Percentiles rank a stretch among this genome's conserved stretches.
Conservation (phyloP, 2,888 invertebrate species). For the Lithophane ornitopus region DNA sequence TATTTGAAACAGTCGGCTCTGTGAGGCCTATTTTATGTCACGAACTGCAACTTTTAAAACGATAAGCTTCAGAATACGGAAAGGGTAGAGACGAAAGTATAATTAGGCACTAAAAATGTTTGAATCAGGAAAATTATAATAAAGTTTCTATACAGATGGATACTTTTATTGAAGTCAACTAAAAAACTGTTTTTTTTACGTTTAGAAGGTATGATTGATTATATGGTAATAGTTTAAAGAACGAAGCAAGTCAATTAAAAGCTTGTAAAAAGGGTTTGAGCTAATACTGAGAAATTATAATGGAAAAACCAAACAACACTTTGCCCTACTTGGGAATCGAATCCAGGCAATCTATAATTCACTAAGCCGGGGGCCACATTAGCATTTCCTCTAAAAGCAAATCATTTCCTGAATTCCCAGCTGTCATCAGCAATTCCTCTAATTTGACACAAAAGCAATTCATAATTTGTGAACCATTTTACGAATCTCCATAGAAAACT, state of each 20-base stretch:
- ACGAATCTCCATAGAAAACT: too few relatives aligned
- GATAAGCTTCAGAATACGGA: slow-evolving; percentile 66
- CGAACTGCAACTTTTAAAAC: slow-evolving; percentile 74
- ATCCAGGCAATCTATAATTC: background rate
- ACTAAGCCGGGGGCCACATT: too few relatives aligned
- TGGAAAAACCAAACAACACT: background rate
- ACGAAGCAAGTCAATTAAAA: background rate
- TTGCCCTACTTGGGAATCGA: background rate
- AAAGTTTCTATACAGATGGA: background rate
- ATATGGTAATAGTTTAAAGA: background rate
- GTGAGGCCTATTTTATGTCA: slow-evolving; percentile 79
- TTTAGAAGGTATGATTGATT: background rate
- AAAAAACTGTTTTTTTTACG: background rate
- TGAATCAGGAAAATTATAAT: background rate
- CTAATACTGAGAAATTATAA: background rate
- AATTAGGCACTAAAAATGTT: too few relatives aligned
- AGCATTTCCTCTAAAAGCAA: too few relatives aligned
- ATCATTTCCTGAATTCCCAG: too few relatives aligned
- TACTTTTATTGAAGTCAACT: background rate
- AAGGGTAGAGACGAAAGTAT: slow-evolving; percentile 58
- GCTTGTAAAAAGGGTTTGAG: background rate
- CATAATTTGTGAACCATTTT: too few relatives aligned
- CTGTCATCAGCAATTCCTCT: too few relatives aligned
- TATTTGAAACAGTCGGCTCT: slow-evolving; percentile 61
- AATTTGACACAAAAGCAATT: too few relatives aligned